Evolutionary conservation across 2,888 invertebrate genomes (phyloP).

Genomic region (Carcina quercana): DNA sequence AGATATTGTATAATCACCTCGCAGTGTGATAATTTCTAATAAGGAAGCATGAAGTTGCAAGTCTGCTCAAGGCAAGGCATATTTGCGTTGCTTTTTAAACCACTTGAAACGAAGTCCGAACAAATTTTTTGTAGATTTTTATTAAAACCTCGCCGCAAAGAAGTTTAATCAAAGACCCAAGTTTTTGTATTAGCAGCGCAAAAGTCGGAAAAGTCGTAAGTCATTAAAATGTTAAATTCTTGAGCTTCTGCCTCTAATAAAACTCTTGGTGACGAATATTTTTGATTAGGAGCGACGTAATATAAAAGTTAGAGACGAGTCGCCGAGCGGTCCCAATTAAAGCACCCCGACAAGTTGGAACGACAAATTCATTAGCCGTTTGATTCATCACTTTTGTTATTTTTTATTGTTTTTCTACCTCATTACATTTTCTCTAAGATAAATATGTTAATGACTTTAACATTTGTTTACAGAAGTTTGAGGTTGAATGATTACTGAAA

Average conservation of each 20-base stretch:
- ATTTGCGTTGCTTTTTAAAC: no score
- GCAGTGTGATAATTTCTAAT: no score
- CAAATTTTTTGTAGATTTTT: no score
- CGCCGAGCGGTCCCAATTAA: constrained; percentile 45
- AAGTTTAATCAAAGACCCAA: constrained; percentile 7
- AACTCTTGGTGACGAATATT: constrained; percentile 34
- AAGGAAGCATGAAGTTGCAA: no score
- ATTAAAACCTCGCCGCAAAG: no score
- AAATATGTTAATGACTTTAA: no score
- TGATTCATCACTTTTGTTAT: constrained; percentile 26
- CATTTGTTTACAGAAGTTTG: no score
- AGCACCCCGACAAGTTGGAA: constrained; percentile 25
- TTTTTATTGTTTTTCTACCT: neutral
- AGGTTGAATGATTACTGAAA: no score
- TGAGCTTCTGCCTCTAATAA: constrained; percentile 29
- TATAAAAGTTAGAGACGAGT: constrained; percentile 38
- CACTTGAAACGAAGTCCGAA: no score
- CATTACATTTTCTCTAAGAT: no score
- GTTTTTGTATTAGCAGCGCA: constrained; percentile 32
- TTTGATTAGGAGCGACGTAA: constrained; percentile 47
- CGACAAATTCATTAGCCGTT: constrained; percentile 39
- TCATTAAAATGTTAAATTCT: constrained; percentile 30
- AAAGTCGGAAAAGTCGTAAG: constrained; percentile 32
- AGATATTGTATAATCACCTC: no score
- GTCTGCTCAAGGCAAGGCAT: no score